Percentiles rank a stretch among this genome's conserved stretches.
Conservation (phyloP, 2,797 vertebrate genomes). For the Falco concolor region DNA sequence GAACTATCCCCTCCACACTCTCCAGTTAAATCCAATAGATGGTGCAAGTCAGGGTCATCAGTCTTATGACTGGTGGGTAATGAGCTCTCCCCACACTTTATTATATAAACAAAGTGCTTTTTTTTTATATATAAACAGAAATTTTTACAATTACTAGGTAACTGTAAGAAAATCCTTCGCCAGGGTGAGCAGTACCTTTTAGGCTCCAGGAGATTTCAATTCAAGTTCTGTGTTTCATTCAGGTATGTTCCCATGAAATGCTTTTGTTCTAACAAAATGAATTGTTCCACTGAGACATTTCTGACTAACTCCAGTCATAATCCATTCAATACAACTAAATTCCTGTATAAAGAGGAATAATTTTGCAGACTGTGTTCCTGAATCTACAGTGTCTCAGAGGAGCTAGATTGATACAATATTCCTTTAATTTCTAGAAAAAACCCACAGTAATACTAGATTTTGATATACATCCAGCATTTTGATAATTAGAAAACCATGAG, state of each 20-base stretch:
- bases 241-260: background rate
- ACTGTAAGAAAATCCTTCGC: background rate
- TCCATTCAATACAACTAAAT: background rate
- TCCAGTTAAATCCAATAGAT: background rate
- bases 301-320: background rate
- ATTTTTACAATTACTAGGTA: background rate
- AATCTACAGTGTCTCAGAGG: background rate
- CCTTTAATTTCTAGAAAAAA: background rate
- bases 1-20: background rate
- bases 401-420: background rate
- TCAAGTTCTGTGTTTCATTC: background rate
- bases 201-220: background rate
- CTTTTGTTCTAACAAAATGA: background rate
- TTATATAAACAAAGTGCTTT: background rate
- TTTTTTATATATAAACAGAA: background rate
- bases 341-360: background rate
- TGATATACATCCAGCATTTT: background rate
- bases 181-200: background rate
- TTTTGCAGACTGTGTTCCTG: background rate
- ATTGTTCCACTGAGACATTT: background rate
- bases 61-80: background rate
- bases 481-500: background rate
- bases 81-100: background rate
- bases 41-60: background rate
- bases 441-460: background rate